Evolutionary conservation across 92 coral and sea anemone genomes (phyloP), one percentile per base, ranked within the genome.

Genomic region (Virgularia gustaviana): DNA sequence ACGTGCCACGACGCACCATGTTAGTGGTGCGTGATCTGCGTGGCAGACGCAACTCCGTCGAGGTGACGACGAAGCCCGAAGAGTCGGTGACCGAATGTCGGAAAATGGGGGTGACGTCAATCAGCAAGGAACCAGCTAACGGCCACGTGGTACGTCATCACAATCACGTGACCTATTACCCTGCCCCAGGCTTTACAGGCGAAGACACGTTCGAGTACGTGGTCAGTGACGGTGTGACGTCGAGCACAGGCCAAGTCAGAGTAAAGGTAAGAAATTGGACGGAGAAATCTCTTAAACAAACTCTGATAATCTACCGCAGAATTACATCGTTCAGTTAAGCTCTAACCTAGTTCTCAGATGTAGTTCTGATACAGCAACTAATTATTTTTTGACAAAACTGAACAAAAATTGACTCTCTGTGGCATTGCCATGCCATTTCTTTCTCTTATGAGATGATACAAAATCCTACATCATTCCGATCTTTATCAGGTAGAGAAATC

Each of bases 111-210:
- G 90, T 94, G 63, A 94, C 86, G 73, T 96, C 79, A 63, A 83
- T 94, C 30, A 49, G 83, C 44, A 82, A 87, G 37, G 71, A 71
- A 3, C 99, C 99, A 54, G 61, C 70, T 28, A 84, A 94, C 42
- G 99, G 99, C 8, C 90, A 87, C 23, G 89, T 89, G 80, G 70
- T 81, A 36, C 82, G 83, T 47, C 87, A 91, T 36, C 82, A 96
- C 3, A 94, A 85, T 57, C 94, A 94, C 90, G 99, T 94, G 84
- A 82, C 87, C 0, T 94, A 94, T 56, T 94, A 94, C 56, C 96
- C 99, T 12, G 77, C 81, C 44, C 75, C 90, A 32, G 96, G 74
- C 9, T 94, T 94, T 68, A 68, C 65, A 2, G 99, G 99, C 32
- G 89, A 87, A 55, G 99, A 94, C 71, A 85, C 85, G 34, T 94